These are phyloP conservation scores for Eilema depressum DNA, from an alignment of 2,888 invertebrate genomes.

Conservation along the genomic window DNA sequence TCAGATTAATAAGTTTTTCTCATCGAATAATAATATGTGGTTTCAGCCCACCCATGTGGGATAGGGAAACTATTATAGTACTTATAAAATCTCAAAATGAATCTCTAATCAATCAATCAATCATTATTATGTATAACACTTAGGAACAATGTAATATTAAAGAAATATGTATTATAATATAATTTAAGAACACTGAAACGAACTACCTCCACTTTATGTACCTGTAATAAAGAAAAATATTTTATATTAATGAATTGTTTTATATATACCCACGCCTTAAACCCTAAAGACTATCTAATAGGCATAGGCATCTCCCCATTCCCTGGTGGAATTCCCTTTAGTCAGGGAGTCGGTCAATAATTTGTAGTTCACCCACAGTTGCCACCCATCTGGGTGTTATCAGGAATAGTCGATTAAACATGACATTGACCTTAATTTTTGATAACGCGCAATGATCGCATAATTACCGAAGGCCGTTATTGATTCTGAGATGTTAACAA, in stretches of 20 bases:
- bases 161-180: neutral
- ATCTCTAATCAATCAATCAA: neutral
- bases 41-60: neutral
- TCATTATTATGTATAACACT: neutral
- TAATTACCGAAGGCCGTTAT: no score
- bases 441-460: no score
- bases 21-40: neutral
- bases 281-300: neutral
- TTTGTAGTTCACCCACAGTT: no score
- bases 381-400: no score
- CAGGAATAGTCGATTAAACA: no score
- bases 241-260: neutral
- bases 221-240: neutral
- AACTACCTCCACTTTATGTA: slow-evolving; percentile 18
- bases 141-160: no score
- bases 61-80: neutral
- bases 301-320: neutral
- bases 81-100: neutral
- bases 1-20: slow-evolving; percentile 10
- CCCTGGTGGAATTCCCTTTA: no score
- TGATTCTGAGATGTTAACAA: no score
- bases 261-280: neutral
- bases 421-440: no score
- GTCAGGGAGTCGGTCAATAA: no score
- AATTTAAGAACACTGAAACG: neutral